These are phyloP conservation scores for Scophthalmus maximus DNA, from an alignment of 2,113 vertebrate genomes.

Conservation along the genomic window DNA sequence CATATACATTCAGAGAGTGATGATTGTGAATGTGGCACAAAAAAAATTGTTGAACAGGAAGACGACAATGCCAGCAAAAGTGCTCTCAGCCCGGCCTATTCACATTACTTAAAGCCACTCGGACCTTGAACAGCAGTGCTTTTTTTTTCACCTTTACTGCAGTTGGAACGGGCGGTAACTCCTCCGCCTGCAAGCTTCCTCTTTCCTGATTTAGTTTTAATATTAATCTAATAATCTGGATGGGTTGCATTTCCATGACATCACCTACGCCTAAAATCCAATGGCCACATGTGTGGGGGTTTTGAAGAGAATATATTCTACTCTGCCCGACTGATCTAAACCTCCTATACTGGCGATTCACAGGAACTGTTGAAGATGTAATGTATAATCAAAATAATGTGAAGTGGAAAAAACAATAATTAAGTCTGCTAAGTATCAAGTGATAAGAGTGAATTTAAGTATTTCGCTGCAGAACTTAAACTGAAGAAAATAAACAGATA, in stretches of 20 bases:
- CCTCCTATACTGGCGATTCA: constrained; percentile 22
- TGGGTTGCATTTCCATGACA: constrained; percentile 59
- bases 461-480: no score
- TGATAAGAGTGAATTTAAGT: no score
- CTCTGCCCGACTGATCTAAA: constrained; percentile 32
- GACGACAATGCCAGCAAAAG: neutral
- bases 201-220: constrained; percentile 49
- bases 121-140: constrained; percentile 36
- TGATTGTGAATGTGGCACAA: neutral
- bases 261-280: constrained; percentile 44
- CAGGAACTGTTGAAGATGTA: constrained; percentile 25
- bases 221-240: constrained; percentile 56
- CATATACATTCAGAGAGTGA: neutral
- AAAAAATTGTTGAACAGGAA: neutral
- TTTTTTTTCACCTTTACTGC: constrained; percentile 1
- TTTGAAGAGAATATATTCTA: constrained; percentile 29
- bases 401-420: no score
- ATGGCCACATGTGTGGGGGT: constrained; percentile 42
- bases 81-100: constrained; percentile 7
- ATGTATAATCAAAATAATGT: no score
- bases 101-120: constrained; percentile 8
- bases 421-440: no score
- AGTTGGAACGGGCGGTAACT: constrained; percentile 40
- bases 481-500: neutral
- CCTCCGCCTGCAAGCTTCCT: constrained; percentile 15